These are phyloP conservation scores for Hypotaenidia philippensis DNA, from an alignment of 2,797 vertebrate genomes.

Conservation along the genomic window DNA sequence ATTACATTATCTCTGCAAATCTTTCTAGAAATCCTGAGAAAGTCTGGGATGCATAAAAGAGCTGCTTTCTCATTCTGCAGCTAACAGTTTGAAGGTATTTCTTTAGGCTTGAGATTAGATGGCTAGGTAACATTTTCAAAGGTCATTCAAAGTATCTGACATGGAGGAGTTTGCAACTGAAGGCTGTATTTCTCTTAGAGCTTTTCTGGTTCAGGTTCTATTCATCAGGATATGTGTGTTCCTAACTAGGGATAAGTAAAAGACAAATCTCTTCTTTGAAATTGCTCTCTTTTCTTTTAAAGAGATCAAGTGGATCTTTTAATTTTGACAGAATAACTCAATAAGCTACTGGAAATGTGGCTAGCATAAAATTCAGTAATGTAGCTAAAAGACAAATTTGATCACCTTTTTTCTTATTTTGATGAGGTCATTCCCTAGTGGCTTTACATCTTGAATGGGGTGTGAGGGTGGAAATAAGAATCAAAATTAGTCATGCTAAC, in stretches of 20 bases:
- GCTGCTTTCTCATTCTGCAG: not conserved
- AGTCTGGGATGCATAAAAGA: not conserved
- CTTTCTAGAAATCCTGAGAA: conserved; percentile 23
- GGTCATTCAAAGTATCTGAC: not conserved
- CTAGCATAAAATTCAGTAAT: not conserved
- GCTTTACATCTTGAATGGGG: not conserved
- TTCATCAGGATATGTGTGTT: not conserved
- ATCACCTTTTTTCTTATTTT: not conserved
- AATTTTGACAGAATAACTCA: not conserved
- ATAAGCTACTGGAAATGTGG: not conserved
- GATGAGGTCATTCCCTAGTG: not conserved
- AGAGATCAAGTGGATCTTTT: not conserved
- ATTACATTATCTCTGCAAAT: conserved; percentile 3
- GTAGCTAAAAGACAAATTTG: not conserved
- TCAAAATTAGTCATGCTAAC: not conserved
- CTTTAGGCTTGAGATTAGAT: conserved; percentile 7
- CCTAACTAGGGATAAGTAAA: not conserved
- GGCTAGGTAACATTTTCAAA: conserved; percentile 55
- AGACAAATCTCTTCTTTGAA: not conserved
- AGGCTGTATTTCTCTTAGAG: not conserved
- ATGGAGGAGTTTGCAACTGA: not conserved
- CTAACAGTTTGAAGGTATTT: conserved; percentile 29
- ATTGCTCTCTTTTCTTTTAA: not conserved
- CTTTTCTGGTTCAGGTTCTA: not conserved
- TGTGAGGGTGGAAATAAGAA: not conserved